A percentile compares a stretch with the other conserved stretches of the same genome.
phyloP scores from a whole-genome alignment of 1,140 invertebrate genomes.

The Megalonaias nervosa region DNA sequence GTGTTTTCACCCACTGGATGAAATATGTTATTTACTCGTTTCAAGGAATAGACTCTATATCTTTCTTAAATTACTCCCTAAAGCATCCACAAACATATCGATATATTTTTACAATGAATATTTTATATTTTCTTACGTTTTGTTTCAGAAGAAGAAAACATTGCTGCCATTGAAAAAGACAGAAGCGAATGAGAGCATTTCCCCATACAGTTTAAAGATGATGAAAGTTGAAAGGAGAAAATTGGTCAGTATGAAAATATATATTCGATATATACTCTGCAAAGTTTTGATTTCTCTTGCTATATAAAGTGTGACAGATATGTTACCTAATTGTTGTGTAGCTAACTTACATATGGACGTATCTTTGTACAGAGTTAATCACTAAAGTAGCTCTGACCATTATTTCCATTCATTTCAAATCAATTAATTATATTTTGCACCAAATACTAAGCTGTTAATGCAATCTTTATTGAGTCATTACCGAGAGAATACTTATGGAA shows the following conservation, averaged over 20 bases:
- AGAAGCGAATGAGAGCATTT: slow-evolving; percentile 45
- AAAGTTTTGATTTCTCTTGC: not conserved
- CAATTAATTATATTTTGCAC: no score
- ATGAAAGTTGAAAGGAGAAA: slow-evolving; percentile 49
- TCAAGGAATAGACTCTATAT: no score
- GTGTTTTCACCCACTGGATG: no score
- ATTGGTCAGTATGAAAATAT: slow-evolving; percentile 36
- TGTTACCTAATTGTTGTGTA: not conserved
- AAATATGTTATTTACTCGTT: no score
- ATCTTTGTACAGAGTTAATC: not conserved
- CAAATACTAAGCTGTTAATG: no score
- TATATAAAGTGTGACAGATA: not conserved
- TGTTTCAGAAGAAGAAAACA: slow-evolving; percentile 42
- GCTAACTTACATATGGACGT: not conserved
- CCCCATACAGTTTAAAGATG: slow-evolving; percentile 41
- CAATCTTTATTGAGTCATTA: no score
- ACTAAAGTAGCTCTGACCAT: not conserved
- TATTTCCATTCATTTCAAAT: no score
- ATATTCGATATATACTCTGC: not conserved
- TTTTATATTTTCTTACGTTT: slow-evolving; percentile 5
- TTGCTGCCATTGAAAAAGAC: slow-evolving; percentile 63
- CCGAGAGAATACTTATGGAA: no score
- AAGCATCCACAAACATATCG: not conserved
- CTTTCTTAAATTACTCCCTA: not conserved
- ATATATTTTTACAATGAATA: not conserved